Evolutionary conservation across 2,113 vertebrate genomes (phyloP), one percentile per base, ranked within the genome.

Genomic region (Leptosomus discolor): DNA sequence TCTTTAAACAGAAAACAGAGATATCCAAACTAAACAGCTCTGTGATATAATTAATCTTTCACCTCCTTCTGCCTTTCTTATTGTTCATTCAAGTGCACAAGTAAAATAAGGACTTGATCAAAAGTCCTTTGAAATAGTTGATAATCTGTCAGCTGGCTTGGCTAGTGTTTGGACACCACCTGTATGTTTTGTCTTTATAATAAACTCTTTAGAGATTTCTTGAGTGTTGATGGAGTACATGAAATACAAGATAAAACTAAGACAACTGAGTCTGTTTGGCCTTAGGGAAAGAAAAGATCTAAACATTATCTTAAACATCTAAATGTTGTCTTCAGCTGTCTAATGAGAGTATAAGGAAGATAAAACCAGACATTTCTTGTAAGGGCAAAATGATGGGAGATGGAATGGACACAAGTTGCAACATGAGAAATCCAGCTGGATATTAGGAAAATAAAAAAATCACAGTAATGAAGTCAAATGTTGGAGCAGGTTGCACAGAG

Each of bases 221-320:
- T 17, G 30, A 43, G 15, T 39, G 37, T 58, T 74, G 68, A 18
- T 27, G n/a, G 41, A 91, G 8, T 5, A 1, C 10, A 0, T 29
- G 58, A 50, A 29, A 43, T 0, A 1, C 2, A 54, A 1, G 1
- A 84, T 8, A 14, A 50, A 83, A n/a, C 58, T 67, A 50, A 69
- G 57, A 39, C 57, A 75, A 9, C 32, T 12, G 29, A n/a, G 24
- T 51, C 76, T 77, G 23, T 50, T 74, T 2, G 11, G 34, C 18
- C 5, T 21, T 75, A 29, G 5, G 36, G 76, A 69, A 68, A 91
- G 1, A 86, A 22, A 87, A 67, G 39, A 45, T 18, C 3, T 70
- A 50, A 48, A 54, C 78, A 29, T 30, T 80, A 2, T 51, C 48
- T 85, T 90, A 43, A 46, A 56, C n/a, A 74, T 37, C 12, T 79